These are phyloP conservation scores for Temnopleurus reevesii DNA, from an alignment of 53 echinoderm and acorn worm genomes.

Conservation along the genomic window DNA sequence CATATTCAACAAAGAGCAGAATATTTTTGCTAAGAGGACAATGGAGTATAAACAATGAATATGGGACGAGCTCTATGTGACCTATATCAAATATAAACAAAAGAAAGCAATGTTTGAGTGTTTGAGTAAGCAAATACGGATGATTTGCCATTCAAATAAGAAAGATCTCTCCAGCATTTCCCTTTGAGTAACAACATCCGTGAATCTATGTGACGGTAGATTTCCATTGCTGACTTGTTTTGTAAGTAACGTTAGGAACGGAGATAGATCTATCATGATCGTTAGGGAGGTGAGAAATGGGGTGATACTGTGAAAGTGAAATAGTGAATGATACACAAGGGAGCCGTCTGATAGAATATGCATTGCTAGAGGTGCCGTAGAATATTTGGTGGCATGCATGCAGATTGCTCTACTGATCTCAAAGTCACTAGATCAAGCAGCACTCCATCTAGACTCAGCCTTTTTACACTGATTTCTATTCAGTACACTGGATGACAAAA, in stretches of 20 bases:
- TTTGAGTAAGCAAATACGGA: not conserved
- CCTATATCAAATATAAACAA: constrained; percentile 8
- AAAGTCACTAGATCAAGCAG: constrained; percentile 12
- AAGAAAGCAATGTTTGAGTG: not conserved
- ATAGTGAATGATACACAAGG: not conserved
- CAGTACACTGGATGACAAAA: too few species aligned
- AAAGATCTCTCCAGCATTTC: not conserved
- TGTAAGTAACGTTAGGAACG: not conserved
- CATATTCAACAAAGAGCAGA: not conserved
- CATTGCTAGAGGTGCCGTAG: not conserved
- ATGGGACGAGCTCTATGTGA: not conserved
- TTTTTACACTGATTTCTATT: not conserved
- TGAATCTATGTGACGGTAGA: not conserved
- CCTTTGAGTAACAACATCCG: not conserved
- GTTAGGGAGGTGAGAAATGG: not conserved
- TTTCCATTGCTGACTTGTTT: not conserved
- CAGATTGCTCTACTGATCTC: constrained; percentile 12
- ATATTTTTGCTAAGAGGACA: not conserved
- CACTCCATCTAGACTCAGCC: not conserved
- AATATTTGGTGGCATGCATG: constrained; percentile 18
- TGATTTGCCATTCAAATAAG: not conserved
- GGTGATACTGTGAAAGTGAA: not conserved
- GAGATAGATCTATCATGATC: not conserved
- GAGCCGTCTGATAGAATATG: not conserved
- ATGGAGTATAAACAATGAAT: not conserved